Conservation (phyloP, 1,140 invertebrate species). For the Andricus grossulariae region DNA sequence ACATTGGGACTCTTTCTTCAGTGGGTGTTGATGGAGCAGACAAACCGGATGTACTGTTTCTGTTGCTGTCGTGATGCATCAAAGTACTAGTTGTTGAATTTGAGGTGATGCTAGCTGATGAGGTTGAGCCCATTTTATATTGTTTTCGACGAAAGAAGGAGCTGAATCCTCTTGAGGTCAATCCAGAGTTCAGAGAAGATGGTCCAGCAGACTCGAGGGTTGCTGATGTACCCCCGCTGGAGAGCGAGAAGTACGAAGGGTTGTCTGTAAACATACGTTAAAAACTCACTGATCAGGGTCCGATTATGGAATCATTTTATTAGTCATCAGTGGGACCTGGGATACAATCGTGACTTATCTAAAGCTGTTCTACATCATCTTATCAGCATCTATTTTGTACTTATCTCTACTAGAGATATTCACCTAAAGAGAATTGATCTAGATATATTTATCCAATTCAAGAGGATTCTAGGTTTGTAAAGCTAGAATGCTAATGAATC, state of each 20-base stretch:
- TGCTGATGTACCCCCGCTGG: conserved; percentile 56
- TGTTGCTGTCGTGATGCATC: conserved; percentile 55
- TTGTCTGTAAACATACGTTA: conserved; percentile 75
- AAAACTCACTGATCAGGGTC: background rate
- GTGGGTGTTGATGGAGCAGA: conserved; percentile 58
- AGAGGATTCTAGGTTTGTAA: too few species aligned
- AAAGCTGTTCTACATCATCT: too few species aligned
- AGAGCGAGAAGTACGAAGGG: conserved; percentile 79
- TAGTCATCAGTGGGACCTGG: background rate
- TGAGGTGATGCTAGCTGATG: conserved; percentile 57
- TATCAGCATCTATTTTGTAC: too few species aligned
- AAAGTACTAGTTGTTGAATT: conserved; percentile 52
- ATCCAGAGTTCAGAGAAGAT: conserved; percentile 30
- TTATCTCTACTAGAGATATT: too few species aligned
- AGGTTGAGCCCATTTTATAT: conserved; percentile 62
- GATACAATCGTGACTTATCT: too few species aligned
- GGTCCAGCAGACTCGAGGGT: conserved; percentile 34
- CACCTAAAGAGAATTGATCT: too few species aligned
- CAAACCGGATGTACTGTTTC: conserved; percentile 51
- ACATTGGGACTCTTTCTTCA: conserved; percentile 61
- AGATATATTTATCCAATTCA: too few species aligned
- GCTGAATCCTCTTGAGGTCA: conserved; percentile 52
- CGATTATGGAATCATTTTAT: background rate
- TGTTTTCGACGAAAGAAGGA: conserved; percentile 63
- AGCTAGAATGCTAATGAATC: too few species aligned